A percentile compares a stretch with the other conserved stretches of the same genome.
Conservation (phyloP, 2,113 vertebrate species). For the Falco punctatus region DNA sequence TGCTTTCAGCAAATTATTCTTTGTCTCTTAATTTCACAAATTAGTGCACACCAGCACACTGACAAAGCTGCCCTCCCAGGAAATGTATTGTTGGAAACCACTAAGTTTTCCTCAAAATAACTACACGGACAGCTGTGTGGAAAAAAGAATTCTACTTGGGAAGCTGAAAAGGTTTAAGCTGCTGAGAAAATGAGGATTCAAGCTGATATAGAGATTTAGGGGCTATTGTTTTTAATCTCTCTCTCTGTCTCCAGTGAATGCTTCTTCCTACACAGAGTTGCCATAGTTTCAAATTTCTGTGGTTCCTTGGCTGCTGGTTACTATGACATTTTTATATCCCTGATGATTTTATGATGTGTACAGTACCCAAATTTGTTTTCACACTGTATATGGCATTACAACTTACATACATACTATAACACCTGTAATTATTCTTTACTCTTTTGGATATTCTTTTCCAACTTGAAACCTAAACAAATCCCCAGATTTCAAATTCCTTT, state of each 20-base stretch:
- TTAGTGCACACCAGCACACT: neutral
- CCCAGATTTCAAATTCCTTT: neutral
- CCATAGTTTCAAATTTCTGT: conserved; percentile 62
- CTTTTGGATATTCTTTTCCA: neutral
- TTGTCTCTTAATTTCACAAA: neutral
- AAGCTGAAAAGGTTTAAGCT: conserved; percentile 6
- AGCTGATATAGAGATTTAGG: conserved; percentile 10
- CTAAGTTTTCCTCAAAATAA: neutral
- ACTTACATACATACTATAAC: neutral
- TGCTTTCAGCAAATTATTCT: neutral
- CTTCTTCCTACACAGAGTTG: conserved; percentile 37
- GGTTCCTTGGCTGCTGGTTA: conserved; percentile 43
- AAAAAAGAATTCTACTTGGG: neutral
- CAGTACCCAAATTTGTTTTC: neutral
- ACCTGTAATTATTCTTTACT: neutral
- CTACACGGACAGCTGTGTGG: neutral
- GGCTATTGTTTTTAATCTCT: conserved; percentile 51
- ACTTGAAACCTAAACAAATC: neutral
- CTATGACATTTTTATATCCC: conserved; percentile 16
- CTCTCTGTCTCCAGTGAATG: neutral
- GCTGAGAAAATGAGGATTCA: conserved; percentile 49
- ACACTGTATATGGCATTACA: neutral
- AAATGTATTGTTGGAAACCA: neutral
- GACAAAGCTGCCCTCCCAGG: neutral
- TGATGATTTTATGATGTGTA: conserved; percentile 34